Evolutionary conservation across 2,888 invertebrate species (phyloP), one percentile per base, ranked within the genome.

Genomic region (Micropterix aruncella): DNA sequence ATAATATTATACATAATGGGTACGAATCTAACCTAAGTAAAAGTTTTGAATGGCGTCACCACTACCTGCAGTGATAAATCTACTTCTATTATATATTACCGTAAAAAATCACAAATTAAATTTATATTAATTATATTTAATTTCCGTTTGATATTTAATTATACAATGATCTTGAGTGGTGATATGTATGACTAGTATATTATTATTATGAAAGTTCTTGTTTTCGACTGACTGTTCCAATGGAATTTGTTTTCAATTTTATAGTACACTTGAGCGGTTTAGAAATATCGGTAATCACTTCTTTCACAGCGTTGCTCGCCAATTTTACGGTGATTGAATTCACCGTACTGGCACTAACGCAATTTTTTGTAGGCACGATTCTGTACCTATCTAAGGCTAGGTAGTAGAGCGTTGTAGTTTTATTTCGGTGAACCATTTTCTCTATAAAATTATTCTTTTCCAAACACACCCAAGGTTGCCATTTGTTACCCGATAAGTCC

Each of bases 401-500:
- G 49, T 55, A 69, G 49, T 59, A 70, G 37, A 68, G 54, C 46
- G 70, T 70, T 53, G 58, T 62, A 3, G 56, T 60, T 54, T 68
- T 66, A 27, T 62, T 66, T 51, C 54, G 64, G 2, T 57, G 50
- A 19, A 65, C 65, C 70, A 71, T 71, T 57, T 63, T 65, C 50
- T 71, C 71, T 49, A 71, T 62, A 48, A 68, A 65, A 51, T 53
- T 51, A 53, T 62, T 64, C 58, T 65, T 69, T 48, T 68, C 68
- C 47, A 71, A 53, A 52, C 66, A 68, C 15, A 71, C 71, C 67
- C 68, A 70, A 1, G 71, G 71, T 55, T 71, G 71, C 71, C 71
- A 71, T 52, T 70, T 71, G 46, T 65, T 62, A 3, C 70, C 70
- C 2, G 70, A 70, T 49, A 70, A 55, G 50, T 70, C 71, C 16